Evolutionary conservation across 2,797 vertebrate species (phyloP).

Genomic region (Rhinichthys osculus): DNA sequence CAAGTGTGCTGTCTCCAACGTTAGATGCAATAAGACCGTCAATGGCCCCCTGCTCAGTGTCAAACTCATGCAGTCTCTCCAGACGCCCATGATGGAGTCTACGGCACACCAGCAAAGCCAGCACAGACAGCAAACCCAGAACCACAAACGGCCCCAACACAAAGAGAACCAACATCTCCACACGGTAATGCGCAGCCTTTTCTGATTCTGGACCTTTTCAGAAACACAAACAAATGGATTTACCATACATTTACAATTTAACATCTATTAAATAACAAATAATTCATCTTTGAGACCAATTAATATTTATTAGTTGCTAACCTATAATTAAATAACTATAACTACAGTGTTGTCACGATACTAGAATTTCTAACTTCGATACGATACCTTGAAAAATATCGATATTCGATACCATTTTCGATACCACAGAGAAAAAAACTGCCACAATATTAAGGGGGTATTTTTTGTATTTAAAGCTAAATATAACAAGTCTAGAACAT

Average conservation of each 20-base stretch:
- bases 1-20: constrained; percentile 82
- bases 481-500: too few species aligned
- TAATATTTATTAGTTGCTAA: neutral
- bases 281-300: too few species aligned
- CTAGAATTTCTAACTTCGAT: too few species aligned
- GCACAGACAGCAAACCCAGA: constrained; percentile 74
- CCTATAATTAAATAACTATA: too few species aligned
- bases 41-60: constrained; percentile 78
- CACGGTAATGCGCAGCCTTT: constrained; percentile 68
- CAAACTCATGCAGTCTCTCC: constrained; percentile 78
- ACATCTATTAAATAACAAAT: too few species aligned
- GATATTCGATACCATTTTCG: too few species aligned
- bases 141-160: constrained; percentile 74
- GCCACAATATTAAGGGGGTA: too few species aligned
- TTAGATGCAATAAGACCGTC: constrained; percentile 83
- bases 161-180: constrained; percentile 75
- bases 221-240: neutral
- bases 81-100: constrained; percentile 77
- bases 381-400: too few species aligned
- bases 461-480: too few species aligned
- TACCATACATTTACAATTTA: neutral
- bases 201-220: constrained; percentile 68
- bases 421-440: too few species aligned
- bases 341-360: too few species aligned
- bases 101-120: constrained; percentile 75